Conservation (phyloP, 2,797 vertebrate species). For the Manis pentadactyla region DNA sequence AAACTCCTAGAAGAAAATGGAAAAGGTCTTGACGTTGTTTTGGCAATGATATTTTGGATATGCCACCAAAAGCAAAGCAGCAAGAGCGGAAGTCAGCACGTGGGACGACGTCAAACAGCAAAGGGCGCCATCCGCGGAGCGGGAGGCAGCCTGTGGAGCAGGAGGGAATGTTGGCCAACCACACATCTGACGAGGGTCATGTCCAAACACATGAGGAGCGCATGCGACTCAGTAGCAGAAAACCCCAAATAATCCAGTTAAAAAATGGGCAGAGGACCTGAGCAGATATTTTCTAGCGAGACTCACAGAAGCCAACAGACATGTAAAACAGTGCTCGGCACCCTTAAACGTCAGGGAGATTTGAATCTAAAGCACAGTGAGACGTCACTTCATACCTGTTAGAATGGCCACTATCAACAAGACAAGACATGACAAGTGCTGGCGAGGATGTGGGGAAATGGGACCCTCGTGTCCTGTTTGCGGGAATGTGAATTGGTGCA, state of each 20-base stretch:
- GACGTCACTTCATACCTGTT: background rate
- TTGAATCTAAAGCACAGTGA: accelerated
- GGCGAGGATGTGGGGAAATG: accelerated
- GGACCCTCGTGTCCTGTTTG: accelerated
- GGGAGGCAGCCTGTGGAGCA: accelerated
- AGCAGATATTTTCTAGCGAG: background rate
- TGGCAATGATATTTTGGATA: background rate
- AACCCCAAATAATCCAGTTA: background rate
- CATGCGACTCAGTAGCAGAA: background rate
- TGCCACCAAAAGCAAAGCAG: background rate
- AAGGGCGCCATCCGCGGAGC: no score
- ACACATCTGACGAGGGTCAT: background rate
- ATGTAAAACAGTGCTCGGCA: accelerated
- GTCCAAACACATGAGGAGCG: background rate
- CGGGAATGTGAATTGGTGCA: accelerated
- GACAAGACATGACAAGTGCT: accelerated
- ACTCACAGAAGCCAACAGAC: background rate
- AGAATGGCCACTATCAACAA: accelerated
- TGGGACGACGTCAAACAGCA: accelerated
- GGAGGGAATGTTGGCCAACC: background rate
- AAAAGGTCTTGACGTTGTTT: background rate
- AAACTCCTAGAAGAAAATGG: background rate
- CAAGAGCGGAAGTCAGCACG: background rate
- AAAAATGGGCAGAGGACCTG: background rate
- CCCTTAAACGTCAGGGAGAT: background rate